phyloP scores from a whole-genome alignment of 2,797 vertebrate genomes.

The Brotula barbata region DNA sequence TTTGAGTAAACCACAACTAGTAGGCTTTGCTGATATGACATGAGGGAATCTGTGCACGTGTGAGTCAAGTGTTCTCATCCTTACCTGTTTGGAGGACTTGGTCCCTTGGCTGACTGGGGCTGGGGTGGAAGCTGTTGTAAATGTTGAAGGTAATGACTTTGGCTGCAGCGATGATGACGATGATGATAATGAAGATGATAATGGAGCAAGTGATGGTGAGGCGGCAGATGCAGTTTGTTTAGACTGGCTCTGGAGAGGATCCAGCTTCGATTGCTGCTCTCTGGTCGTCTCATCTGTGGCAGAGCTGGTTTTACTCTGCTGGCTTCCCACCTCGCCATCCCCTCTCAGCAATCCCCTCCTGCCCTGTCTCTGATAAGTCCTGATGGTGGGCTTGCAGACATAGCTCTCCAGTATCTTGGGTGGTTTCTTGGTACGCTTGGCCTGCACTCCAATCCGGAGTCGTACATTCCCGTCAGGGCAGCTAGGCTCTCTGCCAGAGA shows the following conservation, averaged over 20 bases:
- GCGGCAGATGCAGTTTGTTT: slow-evolving; percentile 67
- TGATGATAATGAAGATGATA: slow-evolving; percentile 35
- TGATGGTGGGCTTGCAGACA: slow-evolving; percentile 94
- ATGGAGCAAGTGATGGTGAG: slow-evolving; percentile 49
- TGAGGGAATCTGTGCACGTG: slow-evolving; percentile 1
- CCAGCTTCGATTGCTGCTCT: slow-evolving; percentile 65
- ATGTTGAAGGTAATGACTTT: slow-evolving; percentile 47
- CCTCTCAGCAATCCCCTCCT: slow-evolving; percentile 61
- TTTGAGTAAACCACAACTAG: slow-evolving; percentile 14
- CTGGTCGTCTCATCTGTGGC: slow-evolving; percentile 59
- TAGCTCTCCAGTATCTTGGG: slow-evolving; percentile 99
- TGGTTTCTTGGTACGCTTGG: slow-evolving; percentile 96
- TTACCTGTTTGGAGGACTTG: slow-evolving; percentile 77
- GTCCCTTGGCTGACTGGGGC: slow-evolving; percentile 57
- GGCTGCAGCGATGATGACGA: slow-evolving; percentile 46
- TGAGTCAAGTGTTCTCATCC: slow-evolving; percentile 27
- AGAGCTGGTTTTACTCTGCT: slow-evolving; percentile 62
- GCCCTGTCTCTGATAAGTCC: slow-evolving; percentile 85
- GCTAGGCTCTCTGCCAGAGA: slow-evolving; percentile 76
- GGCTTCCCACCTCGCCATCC: slow-evolving; percentile 61
- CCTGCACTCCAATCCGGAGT: slow-evolving; percentile 90
- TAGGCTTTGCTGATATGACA: slow-evolving; percentile 20
- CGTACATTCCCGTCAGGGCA: slow-evolving; percentile 90
- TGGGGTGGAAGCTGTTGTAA: slow-evolving; percentile 41
- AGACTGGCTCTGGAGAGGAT: slow-evolving; percentile 67